Evolutionary conservation across 2,888 invertebrate genomes (phyloP).

Genomic region (Aporophyla lueneburgensis): DNA sequence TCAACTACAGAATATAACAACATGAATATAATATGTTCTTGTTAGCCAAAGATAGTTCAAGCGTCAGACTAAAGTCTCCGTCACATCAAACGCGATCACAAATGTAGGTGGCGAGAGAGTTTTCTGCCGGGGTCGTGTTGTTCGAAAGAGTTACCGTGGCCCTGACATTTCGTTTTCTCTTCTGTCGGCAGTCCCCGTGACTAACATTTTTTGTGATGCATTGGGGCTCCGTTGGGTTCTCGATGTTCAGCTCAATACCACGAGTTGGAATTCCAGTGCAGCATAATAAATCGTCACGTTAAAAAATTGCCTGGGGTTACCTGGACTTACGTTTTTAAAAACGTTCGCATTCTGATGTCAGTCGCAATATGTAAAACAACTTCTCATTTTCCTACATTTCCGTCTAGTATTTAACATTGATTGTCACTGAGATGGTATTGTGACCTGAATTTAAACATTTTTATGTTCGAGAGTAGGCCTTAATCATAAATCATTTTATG

Average conservation of each 20-base stretch:
- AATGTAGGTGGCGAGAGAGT: background rate
- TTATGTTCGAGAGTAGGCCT: too few relatives aligned
- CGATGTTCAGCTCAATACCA: background rate
- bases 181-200: too few relatives aligned
- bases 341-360: background rate
- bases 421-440: too few relatives aligned
- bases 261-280: background rate
- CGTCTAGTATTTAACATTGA: too few relatives aligned
- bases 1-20: constrained; percentile 16
- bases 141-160: too few relatives aligned
- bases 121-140: too few relatives aligned
- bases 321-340: background rate
- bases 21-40: constrained; percentile 24
- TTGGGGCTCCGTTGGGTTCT: background rate
- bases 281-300: background rate
- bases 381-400: background rate
- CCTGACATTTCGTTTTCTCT: too few relatives aligned
- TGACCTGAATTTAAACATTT: too few relatives aligned
- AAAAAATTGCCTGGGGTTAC: too few relatives aligned
- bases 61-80: background rate
- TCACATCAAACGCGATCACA: background rate
- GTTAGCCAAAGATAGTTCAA: constrained; percentile 31
- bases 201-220: background rate
- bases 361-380: background rate
- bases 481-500: background rate